These are phyloP conservation scores for Heterohyrax brucei DNA, from an alignment of 2,797 vertebrate species.

Conservation along the genomic window DNA sequence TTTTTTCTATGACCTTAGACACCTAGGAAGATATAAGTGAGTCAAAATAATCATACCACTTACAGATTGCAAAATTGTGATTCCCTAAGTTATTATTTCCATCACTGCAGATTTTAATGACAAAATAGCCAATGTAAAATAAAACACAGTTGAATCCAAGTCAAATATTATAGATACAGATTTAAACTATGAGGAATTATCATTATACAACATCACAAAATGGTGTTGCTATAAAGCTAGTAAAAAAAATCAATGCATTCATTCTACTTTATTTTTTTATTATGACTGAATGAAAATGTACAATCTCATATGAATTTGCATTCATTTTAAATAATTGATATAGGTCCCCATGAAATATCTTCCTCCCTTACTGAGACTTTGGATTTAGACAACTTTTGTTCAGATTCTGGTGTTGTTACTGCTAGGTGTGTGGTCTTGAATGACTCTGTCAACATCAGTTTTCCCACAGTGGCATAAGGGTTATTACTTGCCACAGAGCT, in stretches of 20 bases:
- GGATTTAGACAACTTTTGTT: too few relatives aligned
- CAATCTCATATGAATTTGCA: too few relatives aligned
- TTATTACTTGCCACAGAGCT: too few relatives aligned
- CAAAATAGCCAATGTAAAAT: not conserved
- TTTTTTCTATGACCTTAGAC: not conserved
- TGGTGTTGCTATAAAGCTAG: not conserved
- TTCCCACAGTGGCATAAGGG: too few relatives aligned
- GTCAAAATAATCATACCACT: slow-evolving; percentile 44
- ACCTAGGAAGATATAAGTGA: not conserved
- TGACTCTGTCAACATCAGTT: not conserved
- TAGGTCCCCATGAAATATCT: not conserved
- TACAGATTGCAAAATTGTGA: not conserved
- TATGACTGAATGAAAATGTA: too few relatives aligned
- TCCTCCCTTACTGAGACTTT: not conserved
- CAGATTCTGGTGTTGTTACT: not conserved
- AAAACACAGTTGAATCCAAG: not conserved
- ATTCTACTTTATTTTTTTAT: not conserved
- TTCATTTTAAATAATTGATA: not conserved
- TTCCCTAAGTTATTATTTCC: not conserved
- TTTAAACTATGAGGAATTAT: not conserved
- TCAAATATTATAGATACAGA: slow-evolving; percentile 28
- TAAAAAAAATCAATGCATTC: not conserved
- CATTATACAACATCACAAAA: not conserved
- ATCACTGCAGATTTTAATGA: not conserved
- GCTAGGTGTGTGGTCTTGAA: not conserved